Evolutionary conservation across 2,888 invertebrate genomes (phyloP).

Genomic region (Uloborus plumipes): DNA sequence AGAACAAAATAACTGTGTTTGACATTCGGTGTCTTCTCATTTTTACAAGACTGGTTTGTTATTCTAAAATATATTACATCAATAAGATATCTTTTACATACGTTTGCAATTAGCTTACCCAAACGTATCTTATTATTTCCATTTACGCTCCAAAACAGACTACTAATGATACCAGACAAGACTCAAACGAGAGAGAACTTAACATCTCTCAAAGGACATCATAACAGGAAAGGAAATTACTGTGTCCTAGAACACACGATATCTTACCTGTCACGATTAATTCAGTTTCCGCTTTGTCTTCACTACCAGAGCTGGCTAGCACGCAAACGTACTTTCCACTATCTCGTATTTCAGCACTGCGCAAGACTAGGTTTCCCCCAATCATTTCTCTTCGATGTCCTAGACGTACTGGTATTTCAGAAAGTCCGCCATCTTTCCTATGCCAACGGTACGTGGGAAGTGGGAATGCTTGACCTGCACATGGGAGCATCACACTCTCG

Average conservation of each 20-base stretch:
- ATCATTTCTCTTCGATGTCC: constrained; percentile 52
- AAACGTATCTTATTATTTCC: too few species aligned
- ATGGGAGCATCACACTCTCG: constrained; percentile 70
- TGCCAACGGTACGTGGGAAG: constrained; percentile 71
- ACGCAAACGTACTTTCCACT: constrained; percentile 65
- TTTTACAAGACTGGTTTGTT: too few species aligned
- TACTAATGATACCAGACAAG: too few species aligned
- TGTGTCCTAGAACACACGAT: background rate
- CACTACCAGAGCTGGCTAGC: constrained; percentile 59
- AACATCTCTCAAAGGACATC: too few species aligned
- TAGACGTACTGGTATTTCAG: constrained; percentile 24
- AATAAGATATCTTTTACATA: too few species aligned
- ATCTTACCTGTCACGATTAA: constrained; percentile 64
- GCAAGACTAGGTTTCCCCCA: constrained; percentile 64
- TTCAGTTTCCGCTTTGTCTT: constrained; percentile 64
- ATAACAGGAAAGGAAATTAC: too few species aligned
- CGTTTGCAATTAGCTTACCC: too few species aligned
- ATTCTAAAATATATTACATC: too few species aligned
- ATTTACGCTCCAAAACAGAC: too few species aligned
- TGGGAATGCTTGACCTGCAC: constrained; percentile 72
- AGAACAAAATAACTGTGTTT: too few species aligned
- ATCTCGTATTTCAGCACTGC: constrained; percentile 59
- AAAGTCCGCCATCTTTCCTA: constrained; percentile 62
- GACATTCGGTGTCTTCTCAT: too few species aligned
- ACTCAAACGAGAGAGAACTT: too few species aligned